Base-by-base conservation (phyloP, 2,888 invertebrate genomes). In the Antheraea yamamai region DNA sequence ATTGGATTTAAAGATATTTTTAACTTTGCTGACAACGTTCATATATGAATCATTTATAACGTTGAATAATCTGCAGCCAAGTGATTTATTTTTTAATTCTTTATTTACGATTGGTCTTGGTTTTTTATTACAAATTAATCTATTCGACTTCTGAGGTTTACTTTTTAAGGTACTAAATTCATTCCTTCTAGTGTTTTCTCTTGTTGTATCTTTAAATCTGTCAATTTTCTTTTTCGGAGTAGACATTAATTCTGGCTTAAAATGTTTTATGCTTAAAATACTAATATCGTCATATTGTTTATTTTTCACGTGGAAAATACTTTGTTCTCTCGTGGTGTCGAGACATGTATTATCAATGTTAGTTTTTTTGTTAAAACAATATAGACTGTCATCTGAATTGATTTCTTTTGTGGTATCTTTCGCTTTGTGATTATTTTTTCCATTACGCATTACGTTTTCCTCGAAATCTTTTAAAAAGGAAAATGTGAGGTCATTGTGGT, bases 11-110 rank as follows among this genome's bases (percentile, higher is more conserved):
- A 94, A 93, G 72, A 93, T 90, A 76, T 85, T 90, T 83, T 85
- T 88, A 2, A 94, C 87, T 14, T 89, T 88, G 81, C 90, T 90
- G 1, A 92, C 86, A 6, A 94, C 78, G 4, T 88, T 89, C 20
- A 89, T 88, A 77, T 92, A 94, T 0, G 94, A 91, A 47, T 89
- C 89, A 72, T 94, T 94, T 61, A 94, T 87, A 14, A 86, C 90
- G 70, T 87, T 84, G 55, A 93, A 84, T 20, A 94, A 81, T 77
- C 89, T 87, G 0, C 87, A 82, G 66, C 91, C 85, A 58, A 93
- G 78, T 4, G 89, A 85, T 72, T 78, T 81, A 61, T 87, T 85
- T 77, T 82, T 88, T 0, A 81, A 77, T 75, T 79, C 79, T 78
- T 82, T 84, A 30, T 79, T 77, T 51, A 74, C 73, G 61, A 73